Percentiles rank a stretch among this genome's conserved stretches.
Evolutionary conservation across 2,113 vertebrate species (phyloP).

Genomic region (Peromyscus californicus): DNA sequence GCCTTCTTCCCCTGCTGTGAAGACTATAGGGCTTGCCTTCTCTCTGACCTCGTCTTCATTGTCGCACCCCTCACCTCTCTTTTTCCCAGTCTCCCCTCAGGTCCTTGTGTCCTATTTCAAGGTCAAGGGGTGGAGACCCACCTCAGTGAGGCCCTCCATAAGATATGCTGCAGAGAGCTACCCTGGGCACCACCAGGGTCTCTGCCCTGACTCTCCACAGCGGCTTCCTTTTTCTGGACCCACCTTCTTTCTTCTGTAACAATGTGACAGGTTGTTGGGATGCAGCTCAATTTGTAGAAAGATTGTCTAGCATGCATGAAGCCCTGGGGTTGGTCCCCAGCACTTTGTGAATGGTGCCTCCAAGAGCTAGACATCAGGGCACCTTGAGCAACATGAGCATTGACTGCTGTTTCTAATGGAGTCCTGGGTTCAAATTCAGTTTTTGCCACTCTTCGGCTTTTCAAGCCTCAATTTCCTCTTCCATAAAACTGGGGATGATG

Average conservation of each 20-base stretch:
- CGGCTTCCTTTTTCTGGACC: not conserved
- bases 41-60: not conserved
- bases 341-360: not conserved
- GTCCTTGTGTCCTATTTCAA: not conserved
- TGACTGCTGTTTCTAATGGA: not conserved
- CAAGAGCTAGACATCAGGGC: fast-evolving
- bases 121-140: not conserved
- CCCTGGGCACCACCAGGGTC: fast-evolving
- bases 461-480: not conserved
- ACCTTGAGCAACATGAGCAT: not conserved
- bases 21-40: not conserved
- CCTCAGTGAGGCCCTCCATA: too few species aligned
- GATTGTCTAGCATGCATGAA: not conserved
- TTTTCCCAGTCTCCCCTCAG: not conserved
- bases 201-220: not conserved
- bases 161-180: not conserved
- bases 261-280: not conserved
- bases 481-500: not conserved
- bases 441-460: not conserved
- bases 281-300: not conserved
- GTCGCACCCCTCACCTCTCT: not conserved
- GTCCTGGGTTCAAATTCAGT: not conserved
- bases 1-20: too few species aligned
- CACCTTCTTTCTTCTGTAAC: not conserved
- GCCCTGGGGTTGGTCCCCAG: not conserved